phyloP scores from a whole-genome alignment of 2,113 vertebrate species.

The Glaucidium brasilianum region DNA sequence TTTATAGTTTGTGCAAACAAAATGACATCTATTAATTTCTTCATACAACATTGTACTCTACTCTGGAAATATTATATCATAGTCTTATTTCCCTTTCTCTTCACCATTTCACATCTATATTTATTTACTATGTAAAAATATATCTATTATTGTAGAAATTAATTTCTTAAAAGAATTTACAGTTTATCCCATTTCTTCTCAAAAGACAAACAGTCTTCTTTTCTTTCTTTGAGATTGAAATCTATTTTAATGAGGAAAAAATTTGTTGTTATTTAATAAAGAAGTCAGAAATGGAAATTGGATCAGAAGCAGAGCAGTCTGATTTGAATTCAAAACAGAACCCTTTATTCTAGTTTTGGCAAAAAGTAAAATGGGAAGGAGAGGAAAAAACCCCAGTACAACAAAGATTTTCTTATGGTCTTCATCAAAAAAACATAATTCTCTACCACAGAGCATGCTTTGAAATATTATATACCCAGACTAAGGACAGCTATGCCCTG shows the following conservation, averaged over 20 bases:
- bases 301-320: background rate
- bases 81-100: background rate
- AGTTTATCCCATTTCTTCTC: background rate
- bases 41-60: background rate
- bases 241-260: background rate
- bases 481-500: background rate
- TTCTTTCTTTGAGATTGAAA: background rate
- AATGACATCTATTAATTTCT: background rate
- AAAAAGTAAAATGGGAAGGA: background rate
- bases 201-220: background rate
- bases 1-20: background rate
- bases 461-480: background rate
- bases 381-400: accelerated
- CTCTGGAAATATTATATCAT: background rate
- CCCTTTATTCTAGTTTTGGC: background rate
- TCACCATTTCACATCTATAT: background rate
- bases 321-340: background rate
- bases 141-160: background rate
- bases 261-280: background rate
- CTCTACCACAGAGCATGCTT: background rate
- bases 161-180: background rate
- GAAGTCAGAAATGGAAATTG: background rate
- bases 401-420: background rate
- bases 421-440: background rate
- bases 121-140: background rate